These are phyloP conservation scores for Tetraodon nigroviridis DNA, from an alignment of 2,113 vertebrate genomes.

Conservation along the genomic window DNA sequence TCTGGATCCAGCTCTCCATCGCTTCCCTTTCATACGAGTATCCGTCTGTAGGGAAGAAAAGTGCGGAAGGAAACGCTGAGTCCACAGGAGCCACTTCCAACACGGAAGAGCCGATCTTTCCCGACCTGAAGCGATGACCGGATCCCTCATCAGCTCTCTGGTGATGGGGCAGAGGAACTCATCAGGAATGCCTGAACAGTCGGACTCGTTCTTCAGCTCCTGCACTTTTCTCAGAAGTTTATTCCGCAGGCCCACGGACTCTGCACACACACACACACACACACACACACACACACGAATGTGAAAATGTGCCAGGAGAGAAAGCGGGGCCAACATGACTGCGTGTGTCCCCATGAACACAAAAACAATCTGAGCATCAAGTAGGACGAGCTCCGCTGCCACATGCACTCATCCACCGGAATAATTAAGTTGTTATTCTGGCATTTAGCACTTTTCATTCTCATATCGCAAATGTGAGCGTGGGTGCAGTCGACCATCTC, in stretches of 20 bases:
- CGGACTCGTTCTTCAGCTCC: conserved; percentile 74
- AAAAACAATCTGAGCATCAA: not conserved
- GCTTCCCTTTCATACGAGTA: conserved; percentile 93
- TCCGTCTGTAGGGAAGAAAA: conserved; percentile 78
- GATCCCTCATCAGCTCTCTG: conserved; percentile 90
- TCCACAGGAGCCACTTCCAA: not conserved
- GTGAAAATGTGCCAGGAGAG: not conserved
- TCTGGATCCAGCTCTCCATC: conserved; percentile 88
- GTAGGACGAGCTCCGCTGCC: conserved; percentile 12
- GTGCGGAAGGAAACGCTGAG: not conserved
- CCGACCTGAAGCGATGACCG: conserved; percentile 91
- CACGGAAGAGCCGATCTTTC: not conserved
- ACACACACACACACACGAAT: conserved; percentile 1
- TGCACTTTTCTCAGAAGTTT: conserved; percentile 86
- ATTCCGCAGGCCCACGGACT: conserved; percentile 84
- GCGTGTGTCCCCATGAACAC: conserved; percentile 5
- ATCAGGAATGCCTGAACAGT: conserved; percentile 78
- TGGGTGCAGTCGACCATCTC: conserved; percentile 40
- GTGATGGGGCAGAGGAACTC: conserved; percentile 97
- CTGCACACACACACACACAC: conserved; percentile 61
- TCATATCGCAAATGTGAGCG: conserved; percentile 37
- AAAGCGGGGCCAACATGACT: conserved; percentile 3
- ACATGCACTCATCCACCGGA: conserved; percentile 1
- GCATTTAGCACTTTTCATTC: conserved; percentile 32
- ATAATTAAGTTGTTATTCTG: conserved; percentile 29